These are phyloP conservation scores for Neria commutata DNA, from an alignment of 2,888 invertebrate species.

Conservation along the genomic window DNA sequence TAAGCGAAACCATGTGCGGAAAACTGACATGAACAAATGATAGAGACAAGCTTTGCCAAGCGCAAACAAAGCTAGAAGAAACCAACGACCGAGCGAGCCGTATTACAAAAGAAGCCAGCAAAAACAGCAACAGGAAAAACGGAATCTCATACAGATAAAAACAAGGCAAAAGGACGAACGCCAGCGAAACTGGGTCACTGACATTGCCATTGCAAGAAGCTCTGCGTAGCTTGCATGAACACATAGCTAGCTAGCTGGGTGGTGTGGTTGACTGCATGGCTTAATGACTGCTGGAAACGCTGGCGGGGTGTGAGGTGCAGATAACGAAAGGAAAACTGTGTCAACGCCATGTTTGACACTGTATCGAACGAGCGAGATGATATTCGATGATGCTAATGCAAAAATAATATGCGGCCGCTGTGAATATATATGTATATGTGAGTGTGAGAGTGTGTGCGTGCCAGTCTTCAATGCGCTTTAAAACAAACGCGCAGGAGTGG, in stretches of 20 bases:
- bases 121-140: neutral
- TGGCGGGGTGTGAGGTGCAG: neutral
- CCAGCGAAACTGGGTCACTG: constrained; percentile 21
- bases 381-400: constrained; percentile 40
- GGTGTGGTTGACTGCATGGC: neutral
- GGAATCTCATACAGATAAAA: no score
- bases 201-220: constrained; percentile 6
- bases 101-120: neutral
- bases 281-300: no score
- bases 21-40: constrained; percentile 2
- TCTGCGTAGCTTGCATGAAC: neutral
- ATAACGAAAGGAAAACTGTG: constrained; percentile 10
- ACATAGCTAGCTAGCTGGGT: neutral
- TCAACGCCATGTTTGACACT: constrained; percentile 10
- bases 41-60: constrained; percentile 11
- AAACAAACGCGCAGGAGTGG: constrained; percentile 3
- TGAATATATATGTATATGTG: constrained; percentile 26
- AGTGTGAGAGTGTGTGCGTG: no score
- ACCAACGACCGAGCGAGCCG: neutral
- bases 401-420: constrained; percentile 46
- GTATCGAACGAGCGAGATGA: neutral
- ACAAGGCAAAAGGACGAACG: no score
- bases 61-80: neutral
- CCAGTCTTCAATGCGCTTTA: constrained; percentile 11
- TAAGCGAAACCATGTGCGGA: constrained; percentile 10